Percentiles rank a stretch among this genome's conserved stretches.
Conservation (phyloP, 2,888 invertebrate genomes). For the Mesoligia furuncula region DNA sequence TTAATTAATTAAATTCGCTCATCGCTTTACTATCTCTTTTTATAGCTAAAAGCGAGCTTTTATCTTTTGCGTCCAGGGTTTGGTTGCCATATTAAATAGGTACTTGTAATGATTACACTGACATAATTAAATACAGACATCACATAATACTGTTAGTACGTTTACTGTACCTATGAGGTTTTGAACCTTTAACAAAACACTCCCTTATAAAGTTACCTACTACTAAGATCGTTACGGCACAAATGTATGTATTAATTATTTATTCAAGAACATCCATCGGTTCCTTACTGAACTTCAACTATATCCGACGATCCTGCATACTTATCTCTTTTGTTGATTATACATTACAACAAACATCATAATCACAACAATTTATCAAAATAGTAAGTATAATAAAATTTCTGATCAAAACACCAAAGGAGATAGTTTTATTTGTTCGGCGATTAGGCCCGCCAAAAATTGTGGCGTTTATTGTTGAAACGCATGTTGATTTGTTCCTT, state of each 20-base stretch:
- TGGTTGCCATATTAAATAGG: neutral
- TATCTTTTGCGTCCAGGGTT: slow-evolving; percentile 25
- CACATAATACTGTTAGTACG: neutral
- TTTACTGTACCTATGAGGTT: too few relatives aligned
- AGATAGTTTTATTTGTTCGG: too few relatives aligned
- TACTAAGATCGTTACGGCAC: neutral
- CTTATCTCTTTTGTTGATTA: too few relatives aligned
- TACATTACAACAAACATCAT: neutral
- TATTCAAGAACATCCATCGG: too few relatives aligned
- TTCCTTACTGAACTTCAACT: too few relatives aligned
- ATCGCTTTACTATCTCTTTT: slow-evolving; percentile 42
- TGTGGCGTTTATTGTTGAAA: too few relatives aligned
- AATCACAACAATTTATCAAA: too few relatives aligned
- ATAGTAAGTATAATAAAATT: neutral
- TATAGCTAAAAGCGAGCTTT: slow-evolving; percentile 26
- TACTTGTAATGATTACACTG: neutral
- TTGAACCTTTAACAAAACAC: neutral
- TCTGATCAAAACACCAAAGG: neutral
- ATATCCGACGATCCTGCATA: too few relatives aligned
- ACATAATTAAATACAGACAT: neutral
- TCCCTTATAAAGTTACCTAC: too few relatives aligned
- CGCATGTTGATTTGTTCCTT: too few relatives aligned
- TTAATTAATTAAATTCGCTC: slow-evolving; percentile 52
- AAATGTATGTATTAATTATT: too few relatives aligned
- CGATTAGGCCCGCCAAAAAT: too few relatives aligned